These are phyloP conservation scores for Patella caerulea DNA, from an alignment of 2,888 invertebrate species.

Conservation along the genomic window DNA sequence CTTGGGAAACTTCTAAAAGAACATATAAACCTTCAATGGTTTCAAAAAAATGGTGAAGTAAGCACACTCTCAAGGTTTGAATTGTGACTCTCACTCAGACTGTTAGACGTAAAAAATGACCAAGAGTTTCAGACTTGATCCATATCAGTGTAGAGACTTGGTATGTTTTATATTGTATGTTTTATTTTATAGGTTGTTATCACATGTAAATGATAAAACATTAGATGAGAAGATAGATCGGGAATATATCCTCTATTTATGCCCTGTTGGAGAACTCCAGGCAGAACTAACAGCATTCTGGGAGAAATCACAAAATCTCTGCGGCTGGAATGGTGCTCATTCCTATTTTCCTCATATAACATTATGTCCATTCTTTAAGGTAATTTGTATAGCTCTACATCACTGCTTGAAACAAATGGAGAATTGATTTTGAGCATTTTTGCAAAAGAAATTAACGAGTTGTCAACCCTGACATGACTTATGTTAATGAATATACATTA, in stretches of 20 bases:
- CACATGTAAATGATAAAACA: slow-evolving; percentile 88
- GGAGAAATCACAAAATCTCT: slow-evolving; percentile 79
- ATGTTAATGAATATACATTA: too few relatives aligned
- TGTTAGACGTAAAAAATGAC: not conserved
- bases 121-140: too few relatives aligned
- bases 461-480: too few relatives aligned
- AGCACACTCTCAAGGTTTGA: too few relatives aligned
- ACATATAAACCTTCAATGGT: too few relatives aligned
- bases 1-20: too few relatives aligned
- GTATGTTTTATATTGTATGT: not conserved
- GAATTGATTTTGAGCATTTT: too few relatives aligned
- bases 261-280: slow-evolving; percentile 83
- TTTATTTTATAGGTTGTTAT: slow-evolving; percentile 77
- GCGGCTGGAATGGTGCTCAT: slow-evolving; percentile 92
- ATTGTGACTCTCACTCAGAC: too few relatives aligned
- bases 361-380: slow-evolving; percentile 84
- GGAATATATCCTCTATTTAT: slow-evolving; percentile 90
- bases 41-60: too few relatives aligned
- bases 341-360: slow-evolving; percentile 93
- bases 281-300: slow-evolving; percentile 81
- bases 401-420: too few relatives aligned
- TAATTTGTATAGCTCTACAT: slow-evolving; percentile 29
- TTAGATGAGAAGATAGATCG: slow-evolving; percentile 84
- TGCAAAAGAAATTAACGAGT: too few relatives aligned
- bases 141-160: not conserved